A percentile compares a stretch with the other conserved stretches of the same genome.
Evolutionary conservation across 2,888 invertebrate genomes (phyloP).

Genomic region (Trilocha varians): DNA sequence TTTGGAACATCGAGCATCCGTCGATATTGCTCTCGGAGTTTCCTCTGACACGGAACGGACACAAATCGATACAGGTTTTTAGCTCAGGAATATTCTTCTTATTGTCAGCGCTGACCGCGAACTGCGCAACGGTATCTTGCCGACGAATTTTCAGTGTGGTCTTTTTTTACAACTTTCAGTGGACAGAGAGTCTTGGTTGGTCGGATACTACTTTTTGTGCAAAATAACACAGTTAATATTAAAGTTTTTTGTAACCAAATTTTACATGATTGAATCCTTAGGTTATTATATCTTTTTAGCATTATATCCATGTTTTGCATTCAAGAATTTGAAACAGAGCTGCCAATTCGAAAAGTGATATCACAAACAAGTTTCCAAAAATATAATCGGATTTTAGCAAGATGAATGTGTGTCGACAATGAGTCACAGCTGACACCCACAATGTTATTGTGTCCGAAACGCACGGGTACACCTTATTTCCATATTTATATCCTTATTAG

Average conservation of each 20-base stretch:
- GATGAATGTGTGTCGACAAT: constrained; percentile 23
- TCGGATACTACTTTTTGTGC: constrained; percentile 4
- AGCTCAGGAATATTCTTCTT: constrained; percentile 19
- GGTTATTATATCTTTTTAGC: background rate
- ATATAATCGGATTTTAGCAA: constrained; percentile 2
- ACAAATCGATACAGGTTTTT: constrained; percentile 18
- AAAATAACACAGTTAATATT: constrained; percentile 5
- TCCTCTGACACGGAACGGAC: constrained; percentile 12
- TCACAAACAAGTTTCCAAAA: constrained; percentile 31
- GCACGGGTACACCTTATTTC: constrained; percentile 28
- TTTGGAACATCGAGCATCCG: constrained; percentile 1
- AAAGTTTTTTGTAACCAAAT: background rate
- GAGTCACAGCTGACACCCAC: constrained; percentile 50
- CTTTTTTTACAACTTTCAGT: constrained; percentile 14
- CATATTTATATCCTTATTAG: constrained; percentile 34
- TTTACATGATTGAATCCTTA: background rate
- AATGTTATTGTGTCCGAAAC: constrained; percentile 20
- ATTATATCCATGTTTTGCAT: background rate
- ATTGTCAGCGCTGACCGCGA: constrained; percentile 30
- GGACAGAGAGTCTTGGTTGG: constrained; percentile 9
- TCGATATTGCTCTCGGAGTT: constrained; percentile 11
- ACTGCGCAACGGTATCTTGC: constrained; percentile 29
- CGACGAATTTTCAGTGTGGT: constrained; percentile 19
- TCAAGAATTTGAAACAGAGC: background rate
- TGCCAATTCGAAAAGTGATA: constrained; percentile 6